Percentiles rank a stretch among this genome's conserved stretches.
Evolutionary conservation across 2,888 invertebrate genomes (phyloP).

Genomic region (Nomada fabriciana): DNA sequence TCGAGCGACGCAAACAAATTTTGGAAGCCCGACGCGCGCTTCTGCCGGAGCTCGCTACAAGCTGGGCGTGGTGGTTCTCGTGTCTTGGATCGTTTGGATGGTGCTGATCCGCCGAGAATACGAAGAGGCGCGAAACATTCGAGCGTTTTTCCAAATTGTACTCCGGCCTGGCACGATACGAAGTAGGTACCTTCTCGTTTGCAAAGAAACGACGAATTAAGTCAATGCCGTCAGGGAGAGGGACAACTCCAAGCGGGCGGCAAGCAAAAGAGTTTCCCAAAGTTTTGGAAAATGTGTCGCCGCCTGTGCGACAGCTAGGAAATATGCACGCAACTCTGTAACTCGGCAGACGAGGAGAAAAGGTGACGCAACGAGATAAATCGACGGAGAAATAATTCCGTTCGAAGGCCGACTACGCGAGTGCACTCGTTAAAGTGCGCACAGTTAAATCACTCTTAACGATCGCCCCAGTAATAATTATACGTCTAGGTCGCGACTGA

Average conservation of each 20-base stretch:
- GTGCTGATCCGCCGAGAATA: constrained; percentile 15
- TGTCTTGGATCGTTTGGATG: not conserved
- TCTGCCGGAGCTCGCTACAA: not conserved
- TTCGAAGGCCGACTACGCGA: constrained; percentile 48
- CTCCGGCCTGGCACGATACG: not conserved
- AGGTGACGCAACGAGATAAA: constrained; percentile 37
- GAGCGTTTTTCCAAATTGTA: constrained; percentile 35
- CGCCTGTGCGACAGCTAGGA: not conserved
- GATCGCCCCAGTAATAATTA: constrained; percentile 52
- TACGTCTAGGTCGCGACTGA: constrained; percentile 40
- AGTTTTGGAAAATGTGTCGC: constrained; percentile 3
- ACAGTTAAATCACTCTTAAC: constrained; percentile 49
- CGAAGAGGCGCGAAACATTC: not conserved
- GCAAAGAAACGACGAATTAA: constrained; percentile 51
- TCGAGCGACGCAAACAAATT: not conserved
- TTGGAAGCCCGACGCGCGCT: not conserved
- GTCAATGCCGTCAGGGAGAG: constrained; percentile 25
- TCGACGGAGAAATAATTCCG: constrained; percentile 29
- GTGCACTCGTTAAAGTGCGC: constrained; percentile 35
- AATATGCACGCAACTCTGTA: not conserved
- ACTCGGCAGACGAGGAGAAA: not conserved
- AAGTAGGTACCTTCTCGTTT: constrained; percentile 23
- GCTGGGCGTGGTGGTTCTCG: not conserved
- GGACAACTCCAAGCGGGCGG: constrained; percentile 3
- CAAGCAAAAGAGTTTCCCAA: constrained; percentile 16